Conservation (phyloP, 2,797 vertebrate species). For the Thaleichthys pacificus region DNA sequence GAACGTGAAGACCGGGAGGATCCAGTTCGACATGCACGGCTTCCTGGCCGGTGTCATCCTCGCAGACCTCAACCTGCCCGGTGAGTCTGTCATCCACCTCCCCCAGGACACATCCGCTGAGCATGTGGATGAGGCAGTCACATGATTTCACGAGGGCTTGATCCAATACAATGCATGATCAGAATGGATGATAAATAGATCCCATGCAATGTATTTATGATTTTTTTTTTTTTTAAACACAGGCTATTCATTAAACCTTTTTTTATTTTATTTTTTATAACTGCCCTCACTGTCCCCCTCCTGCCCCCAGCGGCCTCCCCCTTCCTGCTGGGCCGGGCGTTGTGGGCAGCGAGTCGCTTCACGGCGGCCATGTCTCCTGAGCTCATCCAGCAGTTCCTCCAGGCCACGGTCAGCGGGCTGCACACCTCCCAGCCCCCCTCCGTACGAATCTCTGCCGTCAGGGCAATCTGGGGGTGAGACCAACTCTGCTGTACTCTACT, state of each 20-base stretch:
- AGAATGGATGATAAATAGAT: too few relatives aligned
- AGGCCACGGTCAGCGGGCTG: slow-evolving; percentile 95
- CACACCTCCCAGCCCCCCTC: slow-evolving; percentile 94
- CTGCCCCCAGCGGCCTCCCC: slow-evolving; percentile 80
- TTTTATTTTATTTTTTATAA: too few relatives aligned
- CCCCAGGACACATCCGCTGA: background rate
- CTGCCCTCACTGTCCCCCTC: slow-evolving; percentile 70
- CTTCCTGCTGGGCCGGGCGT: slow-evolving; percentile 92
- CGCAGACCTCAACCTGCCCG: slow-evolving; percentile 90
- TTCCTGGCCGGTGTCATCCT: slow-evolving; percentile 94
- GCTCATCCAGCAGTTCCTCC: slow-evolving; percentile 97
- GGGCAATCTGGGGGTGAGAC: slow-evolving; percentile 97
- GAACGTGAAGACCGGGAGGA: slow-evolving; percentile 90
- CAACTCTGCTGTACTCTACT: background rate
- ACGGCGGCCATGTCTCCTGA: slow-evolving; percentile 97
- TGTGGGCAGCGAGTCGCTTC: slow-evolving; percentile 98
- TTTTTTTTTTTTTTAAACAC: too few relatives aligned
- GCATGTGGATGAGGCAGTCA: too few relatives aligned
- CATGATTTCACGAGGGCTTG: too few relatives aligned
- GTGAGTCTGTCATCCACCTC: slow-evolving; percentile 60
- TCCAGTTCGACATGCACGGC: slow-evolving; percentile 98
- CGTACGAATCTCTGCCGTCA: slow-evolving; percentile 87
- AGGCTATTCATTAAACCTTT: too few relatives aligned
- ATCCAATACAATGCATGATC: too few relatives aligned
- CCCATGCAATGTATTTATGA: too few relatives aligned